Base-by-base conservation (phyloP, 2,888 invertebrate genomes). In the Brachynemurus nebulosus region DNA sequence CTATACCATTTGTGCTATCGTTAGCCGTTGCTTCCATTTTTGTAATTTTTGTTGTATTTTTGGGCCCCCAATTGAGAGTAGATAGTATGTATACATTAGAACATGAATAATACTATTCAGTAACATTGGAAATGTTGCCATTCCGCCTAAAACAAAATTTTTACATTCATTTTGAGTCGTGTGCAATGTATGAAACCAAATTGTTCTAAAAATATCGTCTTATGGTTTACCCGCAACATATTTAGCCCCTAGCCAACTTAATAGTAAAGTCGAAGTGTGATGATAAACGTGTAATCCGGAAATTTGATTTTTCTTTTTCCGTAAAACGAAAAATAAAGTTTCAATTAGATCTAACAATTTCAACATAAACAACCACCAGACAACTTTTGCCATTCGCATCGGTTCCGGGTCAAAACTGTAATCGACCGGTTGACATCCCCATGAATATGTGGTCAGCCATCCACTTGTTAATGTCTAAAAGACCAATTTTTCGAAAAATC, bases 71-170 rank as follows among this genome's bases (percentile, higher is more conserved):
- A 77, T 74, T 0, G 80, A 66, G 1, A 80, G 57, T 9, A 81
- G 67, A 58, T 85, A 85, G 62, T 85, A 85, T 5, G 69, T 67
- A 58, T 85, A 85, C 84, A 85, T 85, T n/a, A 84, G 58, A 3
- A 82, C 70, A 54, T 85, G 85, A 2, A 85, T 72, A 1, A 68
- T 62, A 40, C 71, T 74, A 59, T 85, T 85, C 39, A 81, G 55
- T 62, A 80, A 67, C 1, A 80, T 68, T 0, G 76, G 68, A 56
- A 80, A 76, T 1, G 78, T 71, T 33, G 75, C 67, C 62, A 78
- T 72, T 14, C 75, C 78, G 55, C 80, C 85, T 84, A 49, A 49
- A 42, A 44, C 43, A 23, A 40, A 34, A 34, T 36, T 12, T 12
- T 36, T 3, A 3, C 27, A 3, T 12, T 27, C 12, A 3, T 36